A percentile compares a stretch with the other conserved stretches of the same genome.
Conservation (phyloP, 2,888 invertebrate genomes). For the Lasioglossum leucozonium region DNA sequence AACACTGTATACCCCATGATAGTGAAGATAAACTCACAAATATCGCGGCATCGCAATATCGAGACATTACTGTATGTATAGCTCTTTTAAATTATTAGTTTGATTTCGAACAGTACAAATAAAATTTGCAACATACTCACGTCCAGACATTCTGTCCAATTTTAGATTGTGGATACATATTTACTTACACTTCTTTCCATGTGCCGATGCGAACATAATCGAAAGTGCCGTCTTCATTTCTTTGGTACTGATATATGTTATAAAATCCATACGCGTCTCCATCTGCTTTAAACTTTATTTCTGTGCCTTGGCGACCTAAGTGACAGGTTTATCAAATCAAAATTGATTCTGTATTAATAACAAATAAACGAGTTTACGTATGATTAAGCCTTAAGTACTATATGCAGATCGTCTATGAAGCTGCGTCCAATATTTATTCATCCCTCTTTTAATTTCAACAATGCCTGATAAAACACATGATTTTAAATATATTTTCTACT, state of each 20-base stretch:
- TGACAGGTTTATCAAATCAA: constrained; percentile 1
- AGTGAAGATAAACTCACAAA: no score
- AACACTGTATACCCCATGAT: no score
- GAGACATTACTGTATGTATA: no score
- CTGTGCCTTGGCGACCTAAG: constrained; percentile 85
- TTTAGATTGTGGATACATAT: neutral
- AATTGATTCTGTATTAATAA: neutral
- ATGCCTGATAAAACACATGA: no score
- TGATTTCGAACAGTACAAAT: no score
- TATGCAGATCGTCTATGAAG: no score
- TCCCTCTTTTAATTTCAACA: no score
- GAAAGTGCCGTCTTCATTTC: constrained; percentile 85
- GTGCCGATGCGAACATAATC: constrained; percentile 87
- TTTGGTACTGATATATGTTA: constrained; percentile 89
- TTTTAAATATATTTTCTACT: no score
- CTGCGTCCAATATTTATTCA: no score
- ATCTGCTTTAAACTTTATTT: constrained; percentile 87
- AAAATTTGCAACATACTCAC: neutral
- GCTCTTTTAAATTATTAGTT: no score
- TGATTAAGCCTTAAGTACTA: neutral
- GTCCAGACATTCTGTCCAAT: neutral
- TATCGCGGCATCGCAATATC: no score
- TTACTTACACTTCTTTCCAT: constrained; percentile 86
- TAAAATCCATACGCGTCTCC: constrained; percentile 90
- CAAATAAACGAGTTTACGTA: neutral